Percentiles rank a stretch among this genome's conserved stretches.
Conservation (phyloP, 1,140 invertebrate species). For the Helicoverpa zea region DNA sequence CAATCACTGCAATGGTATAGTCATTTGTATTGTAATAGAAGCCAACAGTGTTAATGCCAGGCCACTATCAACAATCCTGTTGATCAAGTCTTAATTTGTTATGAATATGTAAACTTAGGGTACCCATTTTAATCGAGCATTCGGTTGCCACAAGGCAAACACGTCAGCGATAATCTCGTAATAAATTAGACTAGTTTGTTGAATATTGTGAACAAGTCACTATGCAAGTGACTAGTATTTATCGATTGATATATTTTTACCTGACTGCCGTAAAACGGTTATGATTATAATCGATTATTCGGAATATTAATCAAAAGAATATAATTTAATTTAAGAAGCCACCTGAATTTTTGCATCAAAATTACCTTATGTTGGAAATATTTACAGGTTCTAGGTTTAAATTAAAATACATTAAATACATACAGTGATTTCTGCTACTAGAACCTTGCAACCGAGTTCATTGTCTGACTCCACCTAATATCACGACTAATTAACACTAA, state of each 20-base stretch:
- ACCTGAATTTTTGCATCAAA: no score
- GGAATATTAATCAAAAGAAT: neutral
- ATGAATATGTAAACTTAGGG: constrained; percentile 52
- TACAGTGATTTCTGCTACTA: constrained; percentile 35
- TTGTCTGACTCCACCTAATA: constrained; percentile 54
- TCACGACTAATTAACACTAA: constrained; percentile 49
- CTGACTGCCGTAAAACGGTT: neutral
- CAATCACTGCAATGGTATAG: neutral
- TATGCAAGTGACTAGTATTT: constrained; percentile 39
- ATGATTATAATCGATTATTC: neutral
- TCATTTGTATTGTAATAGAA: constrained; percentile 18
- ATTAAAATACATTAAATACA: neutral
- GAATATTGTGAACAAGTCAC: constrained; percentile 32
- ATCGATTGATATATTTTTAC: neutral
- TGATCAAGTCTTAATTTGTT: constrained; percentile 42
- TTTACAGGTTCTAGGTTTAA: constrained; percentile 1
- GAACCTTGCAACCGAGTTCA: constrained; percentile 58
- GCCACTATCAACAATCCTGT: constrained; percentile 21
- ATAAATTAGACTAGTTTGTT: constrained; percentile 44
- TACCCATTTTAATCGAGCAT: constrained; percentile 60
- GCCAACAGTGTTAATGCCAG: constrained; percentile 34
- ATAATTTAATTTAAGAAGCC: no score
- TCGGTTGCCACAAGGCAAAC: constrained; percentile 64
- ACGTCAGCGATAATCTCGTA: constrained; percentile 53
- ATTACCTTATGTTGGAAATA: no score